Base-by-base conservation (phyloP, 2,113 vertebrate genomes). In the Oncorhynchus clarkii region DNA sequence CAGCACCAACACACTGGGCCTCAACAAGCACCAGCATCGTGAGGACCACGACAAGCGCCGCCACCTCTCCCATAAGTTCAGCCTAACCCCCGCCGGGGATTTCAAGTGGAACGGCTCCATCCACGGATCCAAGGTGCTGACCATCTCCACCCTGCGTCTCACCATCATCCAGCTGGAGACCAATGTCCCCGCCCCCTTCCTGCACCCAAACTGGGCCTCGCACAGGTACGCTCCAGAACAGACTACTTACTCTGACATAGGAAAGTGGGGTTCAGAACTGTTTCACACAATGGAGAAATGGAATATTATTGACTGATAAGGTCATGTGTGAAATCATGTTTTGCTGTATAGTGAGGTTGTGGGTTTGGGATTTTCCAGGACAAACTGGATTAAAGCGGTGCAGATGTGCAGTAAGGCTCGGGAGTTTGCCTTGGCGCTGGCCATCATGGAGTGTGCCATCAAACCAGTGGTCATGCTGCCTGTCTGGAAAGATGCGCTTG, bases 91-190 rank as follows among this genome's bases (percentile, higher is more conserved):
- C 73, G 96, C 95, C 57, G 97, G 97, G 73, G 98, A 99, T 71
- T 99, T 99, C 90, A 99, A 98, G 87, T 99, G 98, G 98, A 99
- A 98, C 0, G 98, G 98, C 11, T 98, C 98, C 59, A 96, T 99
- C 73, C 95, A 99, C 2, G 97, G 98, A 69, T 98, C 97, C 70
- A 98, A 96, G 85, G 93, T 96, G 79, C 93, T 99, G 20, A 99
- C 97, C 71, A 93, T 99, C 86, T 99, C 98, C 76, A 99, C 98
- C 3, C 90, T 99, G 87, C 95, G 98, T 80, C 93, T 99, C 72
- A 99, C 96, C 76, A 99, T 99, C 84, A 96, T 98, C 78, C 98
- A 99, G 89, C 90, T 99, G 60, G 98, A 99, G 92, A 99, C 97
- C 93, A 99, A 98, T 34, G 94, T 99, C 77, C 97, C 97, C 4